Evolutionary conservation across 2,797 vertebrate genomes (phyloP), one percentile per base, ranked within the genome.

Genomic region (Macrochelys suwanniensis): DNA sequence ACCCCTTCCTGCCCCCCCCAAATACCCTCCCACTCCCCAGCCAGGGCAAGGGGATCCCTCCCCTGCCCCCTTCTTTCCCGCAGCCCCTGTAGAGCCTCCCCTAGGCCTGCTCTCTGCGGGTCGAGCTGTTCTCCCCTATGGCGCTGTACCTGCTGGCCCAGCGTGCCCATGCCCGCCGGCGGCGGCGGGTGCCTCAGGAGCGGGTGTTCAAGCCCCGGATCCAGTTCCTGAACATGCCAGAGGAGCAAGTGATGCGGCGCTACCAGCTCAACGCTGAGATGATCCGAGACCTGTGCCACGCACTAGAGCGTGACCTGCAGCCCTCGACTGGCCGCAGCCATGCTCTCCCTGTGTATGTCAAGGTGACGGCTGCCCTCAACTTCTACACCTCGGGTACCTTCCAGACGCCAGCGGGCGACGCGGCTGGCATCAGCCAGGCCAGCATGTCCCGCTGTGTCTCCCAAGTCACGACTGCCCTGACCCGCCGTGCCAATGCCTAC

Each of bases 381-480:
- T 90, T 49, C 56, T 45, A n/a, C 26, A 84, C 90, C 28, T 65
- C 31, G 3, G 54, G 68, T 68, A 87, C 80, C 37, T 92, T 81
- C 47, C 56, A 79, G 37, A 77, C 71, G 56, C 54, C 89, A 31
- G 17, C 88, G 3, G 42, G 90, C 19, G 25, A 37, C 49, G 74
- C 82, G 7, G 71, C 84, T 74, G 90, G 90, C 15, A 92, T 87
- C 37, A 88, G 90, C 42, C 90, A 92, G 74, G 85, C 80, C 25
- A 92, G 85, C 57, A 83, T 88, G 90, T 92, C 85, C 65, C 79
- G 89, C 15, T 91, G 84, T n/a, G 79, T 91, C 7, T 86, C 89
- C 33, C 89, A 81, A 49, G 61, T 87, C 45, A 49, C 79, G 78
- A 57, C 54, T 4, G 74, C 51, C n/a, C 50, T 6, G 17, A 51